Base-by-base conservation (phyloP, 2,888 invertebrate genomes). In the Nudaria mundana region DNA sequence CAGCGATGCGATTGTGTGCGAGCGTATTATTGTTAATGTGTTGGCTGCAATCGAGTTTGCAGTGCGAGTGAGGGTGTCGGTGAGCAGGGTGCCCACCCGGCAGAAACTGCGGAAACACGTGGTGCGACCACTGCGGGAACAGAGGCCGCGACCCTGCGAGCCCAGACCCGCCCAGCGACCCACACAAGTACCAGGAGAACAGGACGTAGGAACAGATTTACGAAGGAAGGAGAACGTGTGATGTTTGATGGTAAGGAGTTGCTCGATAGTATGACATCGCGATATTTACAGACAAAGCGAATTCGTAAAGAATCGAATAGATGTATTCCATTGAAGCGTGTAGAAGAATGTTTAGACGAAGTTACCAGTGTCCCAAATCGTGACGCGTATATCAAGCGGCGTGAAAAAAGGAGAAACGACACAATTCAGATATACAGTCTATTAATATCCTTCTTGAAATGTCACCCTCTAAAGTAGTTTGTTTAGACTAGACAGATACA, bases 101-200 rank as follows among this genome's bases (percentile, higher is more conserved):
- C 84, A 97, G 92, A 91, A 96, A 97, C 91, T 97, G 96, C 68
- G 97, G 96, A 89, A 96, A 96, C 76, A 97, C 96, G 91, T 96
- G 96, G 90, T 96, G 96, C 68, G 96, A 96, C 96, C 97, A 97
- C 91, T 97, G 96, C 65, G 96, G 96, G 89, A 97, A 97, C 81
- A 96, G 92, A 69, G 96, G 96, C 78, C 95, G 92, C 73, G 94
- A 92, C 81, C 94, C 87, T 69, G 57, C 35, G 20, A 3, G 22
- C 16, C 30, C 37, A 5, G 10, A 30, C 25, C 35, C 41, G 16
- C 34, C 30, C 32, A 40, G 36, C 24, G 34, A 25, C 8, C 24
- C 39, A 16, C 35, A 29, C 11, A 30, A 25, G 37, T 35, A 41
- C 46, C 50, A 50, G 39, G 46, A 13, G 6, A 14, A 5, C 25